phyloP scores from a whole-genome alignment of 2,797 vertebrate genomes.

The Paguma larvata region DNA sequence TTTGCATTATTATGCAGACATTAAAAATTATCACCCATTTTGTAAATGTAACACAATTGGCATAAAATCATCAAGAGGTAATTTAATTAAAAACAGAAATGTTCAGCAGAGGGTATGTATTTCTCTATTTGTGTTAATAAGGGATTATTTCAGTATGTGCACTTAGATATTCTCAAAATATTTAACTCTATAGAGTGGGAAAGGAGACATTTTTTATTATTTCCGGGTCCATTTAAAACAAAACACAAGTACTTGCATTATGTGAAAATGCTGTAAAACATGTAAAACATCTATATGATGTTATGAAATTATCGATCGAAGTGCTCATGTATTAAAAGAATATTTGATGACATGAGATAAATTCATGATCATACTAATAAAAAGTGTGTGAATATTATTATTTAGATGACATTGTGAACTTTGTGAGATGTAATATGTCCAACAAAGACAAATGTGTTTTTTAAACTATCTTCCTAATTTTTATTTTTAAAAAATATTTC shows the following conservation, averaged over 20 bases:
- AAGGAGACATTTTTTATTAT: not conserved
- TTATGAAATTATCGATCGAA: not conserved
- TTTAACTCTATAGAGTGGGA: not conserved
- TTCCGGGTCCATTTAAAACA: not conserved
- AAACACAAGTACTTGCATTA: not conserved
- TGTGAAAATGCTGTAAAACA: conserved; percentile 3
- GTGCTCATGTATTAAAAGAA: not conserved
- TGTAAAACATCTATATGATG: not conserved
- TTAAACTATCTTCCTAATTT: not conserved
- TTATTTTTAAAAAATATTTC: not conserved
- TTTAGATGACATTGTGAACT: not conserved
- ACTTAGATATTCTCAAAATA: not conserved
- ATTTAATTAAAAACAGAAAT: not conserved
- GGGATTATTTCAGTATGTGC: not conserved
- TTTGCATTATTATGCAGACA: not conserved
- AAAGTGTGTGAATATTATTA: not conserved
- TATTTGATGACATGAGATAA: not conserved
- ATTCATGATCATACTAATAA: not conserved
- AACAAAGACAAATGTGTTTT: not conserved
- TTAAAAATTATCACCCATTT: not conserved
- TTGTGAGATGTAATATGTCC: not conserved
- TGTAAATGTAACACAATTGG: not conserved
- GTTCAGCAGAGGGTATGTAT: not conserved
- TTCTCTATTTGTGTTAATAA: not conserved
- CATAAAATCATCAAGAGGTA: not conserved